A percentile compares a stretch with the other conserved stretches of the same genome.
phyloP scores from a whole-genome alignment of 2,797 vertebrate species.

The Melopsittacus undulatus region DNA sequence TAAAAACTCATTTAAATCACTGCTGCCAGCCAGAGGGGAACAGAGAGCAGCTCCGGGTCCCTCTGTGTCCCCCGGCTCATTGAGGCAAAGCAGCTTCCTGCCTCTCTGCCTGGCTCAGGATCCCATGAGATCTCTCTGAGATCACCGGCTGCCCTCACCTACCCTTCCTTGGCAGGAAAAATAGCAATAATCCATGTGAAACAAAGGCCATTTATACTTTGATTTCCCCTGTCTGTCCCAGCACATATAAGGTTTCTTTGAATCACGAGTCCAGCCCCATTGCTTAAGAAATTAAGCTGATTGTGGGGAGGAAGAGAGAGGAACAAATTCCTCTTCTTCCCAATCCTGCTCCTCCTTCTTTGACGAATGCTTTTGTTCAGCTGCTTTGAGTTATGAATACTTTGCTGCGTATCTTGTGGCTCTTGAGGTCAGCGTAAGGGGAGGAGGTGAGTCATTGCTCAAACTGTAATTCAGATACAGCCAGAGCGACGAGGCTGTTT shows the following conservation, averaged over 20 bases:
- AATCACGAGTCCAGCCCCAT: background rate
- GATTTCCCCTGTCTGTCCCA: background rate
- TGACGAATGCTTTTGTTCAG: background rate
- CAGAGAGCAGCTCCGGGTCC: background rate
- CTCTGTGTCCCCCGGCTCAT: accelerated
- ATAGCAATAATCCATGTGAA: background rate
- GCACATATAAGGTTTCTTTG: background rate
- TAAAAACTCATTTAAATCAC: background rate
- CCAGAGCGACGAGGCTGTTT: background rate
- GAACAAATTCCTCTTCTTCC: background rate
- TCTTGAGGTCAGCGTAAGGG: background rate
- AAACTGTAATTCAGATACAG: background rate
- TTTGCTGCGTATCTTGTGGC: background rate
- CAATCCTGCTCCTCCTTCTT: background rate
- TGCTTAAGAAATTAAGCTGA: background rate
- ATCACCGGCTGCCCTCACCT: background rate
- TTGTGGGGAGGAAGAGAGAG: background rate
- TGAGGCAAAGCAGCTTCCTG: accelerated
- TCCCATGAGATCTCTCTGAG: background rate
- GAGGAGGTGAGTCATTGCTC: slow-evolving; percentile 7
- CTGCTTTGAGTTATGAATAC: background rate
- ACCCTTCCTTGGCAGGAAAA: background rate
- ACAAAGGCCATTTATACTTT: background rate
- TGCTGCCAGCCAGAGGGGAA: background rate
- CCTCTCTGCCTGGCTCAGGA: background rate